Evolutionary conservation across 2,797 vertebrate genomes (phyloP), one percentile per base, ranked within the genome.

Genomic region (Novumbra hubbsi): DNA sequence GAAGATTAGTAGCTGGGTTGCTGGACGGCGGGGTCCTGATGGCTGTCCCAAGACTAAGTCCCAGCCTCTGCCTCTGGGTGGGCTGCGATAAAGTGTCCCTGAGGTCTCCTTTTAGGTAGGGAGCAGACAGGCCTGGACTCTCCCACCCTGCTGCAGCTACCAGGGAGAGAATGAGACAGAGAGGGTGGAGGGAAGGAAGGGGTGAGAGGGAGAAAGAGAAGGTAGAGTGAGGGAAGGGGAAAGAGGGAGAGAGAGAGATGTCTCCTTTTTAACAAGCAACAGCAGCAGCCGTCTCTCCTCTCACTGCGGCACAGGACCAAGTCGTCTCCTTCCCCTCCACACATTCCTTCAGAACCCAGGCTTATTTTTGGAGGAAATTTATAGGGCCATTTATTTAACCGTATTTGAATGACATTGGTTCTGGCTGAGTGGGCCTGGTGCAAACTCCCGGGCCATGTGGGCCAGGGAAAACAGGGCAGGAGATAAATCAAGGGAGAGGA

Each of bases 341-440:
- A 92, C 94, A 96, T 95, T 96, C 95, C 94, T 93, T 88, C 86
- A 91, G 92, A 84, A 88, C 86, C 85, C 78, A 78, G 88, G 92
- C 94, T 95, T 96, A 95, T 96, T 96, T 95, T 95, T 95, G 93
- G 92, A 95, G 94, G 87, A 90, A 94, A 96, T 96, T 95, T 96
- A 96, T 95, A 94, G 94, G 94, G 93, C 94, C 95, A 96, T 97
- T 96, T 94, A 94, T 96, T 96, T 95, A 92, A 93, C 94, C 93
- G 93, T 92, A 94, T 95, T 92, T 93, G 94, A 95, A 95, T 94
- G 95, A 94, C 95, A 95, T 91, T 68, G 92, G 94, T 94, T 96
- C 93, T 95, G 95, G 94, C 95, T 95, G 95, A 96, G 92, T 90
- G 92, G 86, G 87, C 86, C 90, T 91, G 86, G 92, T 92, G 93